These are phyloP conservation scores for Dorcus parallelipipedus DNA, from an alignment of 2,888 invertebrate genomes.

Conservation along the genomic window DNA sequence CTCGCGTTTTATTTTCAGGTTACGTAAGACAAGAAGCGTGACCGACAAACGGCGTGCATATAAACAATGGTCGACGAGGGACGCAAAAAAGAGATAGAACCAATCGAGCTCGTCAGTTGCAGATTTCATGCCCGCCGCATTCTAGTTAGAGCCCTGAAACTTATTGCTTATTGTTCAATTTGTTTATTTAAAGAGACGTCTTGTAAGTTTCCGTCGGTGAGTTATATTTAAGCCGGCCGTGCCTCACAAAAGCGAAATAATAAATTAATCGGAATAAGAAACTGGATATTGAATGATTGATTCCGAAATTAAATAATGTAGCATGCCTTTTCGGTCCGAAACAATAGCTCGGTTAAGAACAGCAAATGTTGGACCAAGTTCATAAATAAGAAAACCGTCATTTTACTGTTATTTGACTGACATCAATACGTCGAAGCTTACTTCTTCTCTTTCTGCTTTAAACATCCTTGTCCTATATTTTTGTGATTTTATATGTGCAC, in stretches of 20 bases:
- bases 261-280: constrained; percentile 27
- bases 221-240: background rate
- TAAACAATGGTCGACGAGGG: background rate
- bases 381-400: constrained; percentile 21
- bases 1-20: constrained; percentile 21
- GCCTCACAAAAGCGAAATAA: constrained; percentile 17
- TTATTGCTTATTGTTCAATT: no score
- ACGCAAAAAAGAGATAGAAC: constrained; percentile 1
- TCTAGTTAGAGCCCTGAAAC: no score
- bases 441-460: background rate
- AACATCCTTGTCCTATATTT: background rate
- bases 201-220: no score
- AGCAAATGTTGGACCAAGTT: constrained; percentile 8
- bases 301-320: constrained; percentile 20
- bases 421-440: constrained; percentile 22
- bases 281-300: constrained; percentile 25
- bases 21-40: constrained; percentile 35
- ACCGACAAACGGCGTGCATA: constrained; percentile 24
- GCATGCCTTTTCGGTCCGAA: constrained; percentile 13
- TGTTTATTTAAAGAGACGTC: no score
- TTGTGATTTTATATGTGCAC: background rate
- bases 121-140: background rate
- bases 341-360: constrained; percentile 14
- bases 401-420: constrained; percentile 26
- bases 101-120: background rate